Evolutionary conservation across 2,113 vertebrate species (phyloP).

Genomic region (Atrichornis clamosus): DNA sequence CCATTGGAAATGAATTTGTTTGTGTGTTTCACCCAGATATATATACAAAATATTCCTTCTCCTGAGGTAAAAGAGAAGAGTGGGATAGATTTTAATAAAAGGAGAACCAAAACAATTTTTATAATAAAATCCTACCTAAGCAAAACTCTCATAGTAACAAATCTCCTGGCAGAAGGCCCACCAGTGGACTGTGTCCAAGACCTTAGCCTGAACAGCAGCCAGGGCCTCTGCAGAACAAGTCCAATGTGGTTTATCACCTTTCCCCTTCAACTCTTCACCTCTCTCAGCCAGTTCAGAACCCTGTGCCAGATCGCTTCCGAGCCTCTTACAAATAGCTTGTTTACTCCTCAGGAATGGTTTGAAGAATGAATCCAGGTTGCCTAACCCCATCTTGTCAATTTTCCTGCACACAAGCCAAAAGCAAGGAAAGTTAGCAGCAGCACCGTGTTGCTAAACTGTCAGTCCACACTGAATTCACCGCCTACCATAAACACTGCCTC

Average conservation of each 20-base stretch:
- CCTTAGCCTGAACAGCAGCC: slow-evolving; percentile 51
- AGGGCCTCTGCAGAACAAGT: slow-evolving; percentile 37
- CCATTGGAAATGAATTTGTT: slow-evolving; percentile 38
- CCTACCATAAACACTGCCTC: not conserved
- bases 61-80: slow-evolving; percentile 2
- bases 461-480: not conserved
- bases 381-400: slow-evolving; percentile 14
- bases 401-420: not conserved
- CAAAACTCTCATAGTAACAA: slow-evolving; percentile 49
- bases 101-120: slow-evolving; percentile 56
- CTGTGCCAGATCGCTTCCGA: not conserved
- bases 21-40: slow-evolving; percentile 55
- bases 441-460: not conserved
- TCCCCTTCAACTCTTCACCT: slow-evolving; percentile 46
- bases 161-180: slow-evolving; percentile 64
- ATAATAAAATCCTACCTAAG: slow-evolving; percentile 50
- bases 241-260: slow-evolving; percentile 46
- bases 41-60: slow-evolving; percentile 38
- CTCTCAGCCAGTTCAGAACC: not conserved
- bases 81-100: slow-evolving; percentile 47
- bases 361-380: slow-evolving; percentile 33
- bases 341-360: slow-evolving; percentile 45
- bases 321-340: slow-evolving; percentile 12
- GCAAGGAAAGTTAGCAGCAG: not conserved
- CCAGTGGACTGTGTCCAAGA: slow-evolving; percentile 55